Conservation (phyloP, 2,113 vertebrate species). For the Spermophilus dauricus region DNA sequence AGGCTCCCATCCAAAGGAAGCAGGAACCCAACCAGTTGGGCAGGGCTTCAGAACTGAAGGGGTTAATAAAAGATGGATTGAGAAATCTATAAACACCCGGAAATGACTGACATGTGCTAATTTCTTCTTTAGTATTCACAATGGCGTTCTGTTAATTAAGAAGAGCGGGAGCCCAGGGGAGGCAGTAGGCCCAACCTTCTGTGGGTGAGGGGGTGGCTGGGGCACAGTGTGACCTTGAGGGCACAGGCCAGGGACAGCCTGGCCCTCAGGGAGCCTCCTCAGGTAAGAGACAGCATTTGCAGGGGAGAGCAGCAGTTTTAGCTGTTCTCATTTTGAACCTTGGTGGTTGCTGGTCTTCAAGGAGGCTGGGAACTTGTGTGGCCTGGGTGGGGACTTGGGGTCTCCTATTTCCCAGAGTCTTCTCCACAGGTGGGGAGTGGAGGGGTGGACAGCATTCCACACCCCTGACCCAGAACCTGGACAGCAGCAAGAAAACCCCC, state of each 20-base stretch:
- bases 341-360: not conserved
- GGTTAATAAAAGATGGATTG: conserved; percentile 89
- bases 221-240: conserved; percentile 15
- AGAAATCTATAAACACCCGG: conserved; percentile 87
- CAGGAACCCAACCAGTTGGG: conserved; percentile 73
- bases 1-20: conserved; percentile 54
- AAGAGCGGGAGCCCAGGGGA: conserved; percentile 86
- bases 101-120: conserved; percentile 90
- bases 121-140: conserved; percentile 91
- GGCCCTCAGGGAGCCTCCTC: conserved; percentile 8
- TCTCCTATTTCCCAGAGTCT: not conserved
- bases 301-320: not conserved
- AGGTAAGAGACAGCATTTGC: not conserved
- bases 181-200: conserved; percentile 63
- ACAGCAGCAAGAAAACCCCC: no score
- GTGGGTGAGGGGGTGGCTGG: not conserved
- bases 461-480: no score
- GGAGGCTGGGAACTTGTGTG: not conserved
- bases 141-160: conserved; percentile 89
- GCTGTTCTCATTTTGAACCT: not conserved
- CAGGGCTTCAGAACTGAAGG: conserved; percentile 81
- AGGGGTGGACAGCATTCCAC: not conserved
- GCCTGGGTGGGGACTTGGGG: not conserved
- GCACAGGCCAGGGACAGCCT: not conserved
- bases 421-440: not conserved